Evolutionary conservation across 2,888 invertebrate genomes (phyloP), one percentile per base, ranked within the genome.

Genomic region (Cephus rjabovi): DNA sequence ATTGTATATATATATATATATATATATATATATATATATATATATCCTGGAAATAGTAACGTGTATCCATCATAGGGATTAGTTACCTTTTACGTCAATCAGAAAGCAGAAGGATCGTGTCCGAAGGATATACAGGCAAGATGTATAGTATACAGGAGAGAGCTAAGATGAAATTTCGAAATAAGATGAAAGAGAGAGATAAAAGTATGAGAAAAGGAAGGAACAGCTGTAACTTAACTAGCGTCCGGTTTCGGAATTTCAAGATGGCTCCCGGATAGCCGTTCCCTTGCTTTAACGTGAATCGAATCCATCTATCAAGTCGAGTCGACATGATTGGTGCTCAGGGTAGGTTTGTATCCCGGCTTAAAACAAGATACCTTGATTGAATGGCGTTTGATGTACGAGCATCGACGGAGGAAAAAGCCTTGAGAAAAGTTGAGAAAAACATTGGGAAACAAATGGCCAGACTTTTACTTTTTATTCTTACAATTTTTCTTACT

Each of bases 301-400:
- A 89, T 87, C 83, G 88, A 86, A 89, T 86, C 86, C 87, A 88
- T 88, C 87, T 85, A 89, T 89, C 87, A 88, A 86, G 84, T 83
- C 77, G 81, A 83, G 80, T 84, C 85, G 82, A 84, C 86, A 84
- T 85, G 88, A 88, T 88, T 87, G 89, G 87, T 86, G 86, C 87
- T 89, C 84, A 87, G 86, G 88, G 83, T 77, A 81, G 86, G 88
- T 87, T 88, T 87, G 87, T 87, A 87, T 82, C 85, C 82, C 35
- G 83, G 85, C 86, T 88, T 89, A 85, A 85, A 88, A 89, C 89
- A 89, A 89, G 89, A 86, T 87, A 87, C 85, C 84, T 86, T 89
- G 89, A 89, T 89, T 89, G 89, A 89, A 89, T 88, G 84, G 86
- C 82, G 84, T 84, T 86, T 88, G 86, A 88, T 88, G 81, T 85